These are phyloP conservation scores for Dilophus febrilis DNA, from an alignment of 2,888 invertebrate species.

Conservation along the genomic window DNA sequence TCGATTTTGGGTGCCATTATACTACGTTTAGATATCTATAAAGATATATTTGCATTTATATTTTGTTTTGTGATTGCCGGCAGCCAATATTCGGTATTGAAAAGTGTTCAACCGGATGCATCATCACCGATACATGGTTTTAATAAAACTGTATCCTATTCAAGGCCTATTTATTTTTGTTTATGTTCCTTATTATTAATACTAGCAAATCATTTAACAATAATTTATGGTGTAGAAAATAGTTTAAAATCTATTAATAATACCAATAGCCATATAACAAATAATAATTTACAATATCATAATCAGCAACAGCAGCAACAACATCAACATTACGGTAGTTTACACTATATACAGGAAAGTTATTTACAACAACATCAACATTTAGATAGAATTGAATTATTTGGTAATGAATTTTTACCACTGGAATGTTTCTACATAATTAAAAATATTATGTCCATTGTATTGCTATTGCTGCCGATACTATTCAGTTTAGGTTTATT, in stretches of 20 bases:
- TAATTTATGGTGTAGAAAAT: background rate
- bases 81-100: conserved; percentile 90
- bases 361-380: too few relatives aligned
- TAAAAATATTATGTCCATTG: conserved; percentile 57
- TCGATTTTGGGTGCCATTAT: conserved; percentile 72
- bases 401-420: conserved; percentile 33
- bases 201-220: conserved; percentile 30
- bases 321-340: too few relatives aligned
- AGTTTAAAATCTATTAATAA: background rate
- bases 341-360: too few relatives aligned
- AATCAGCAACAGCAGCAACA: too few relatives aligned
- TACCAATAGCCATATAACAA: too few relatives aligned
- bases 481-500: conserved; percentile 90
- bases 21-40: conserved; percentile 69
- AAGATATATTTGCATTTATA: conserved; percentile 81
- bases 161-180: conserved; percentile 86
- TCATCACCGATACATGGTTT: conserved; percentile 97
- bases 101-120: conserved; percentile 97
- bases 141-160: conserved; percentile 86
- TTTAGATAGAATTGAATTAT: conserved; percentile 13
- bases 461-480: conserved; percentile 80
- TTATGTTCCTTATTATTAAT: conserved; percentile 46
- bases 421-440: conserved; percentile 45
- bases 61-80: conserved; percentile 97
- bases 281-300: too few relatives aligned